Conservation (phyloP, 2,888 invertebrate genomes). For the Drosophila histrio region DNA sequence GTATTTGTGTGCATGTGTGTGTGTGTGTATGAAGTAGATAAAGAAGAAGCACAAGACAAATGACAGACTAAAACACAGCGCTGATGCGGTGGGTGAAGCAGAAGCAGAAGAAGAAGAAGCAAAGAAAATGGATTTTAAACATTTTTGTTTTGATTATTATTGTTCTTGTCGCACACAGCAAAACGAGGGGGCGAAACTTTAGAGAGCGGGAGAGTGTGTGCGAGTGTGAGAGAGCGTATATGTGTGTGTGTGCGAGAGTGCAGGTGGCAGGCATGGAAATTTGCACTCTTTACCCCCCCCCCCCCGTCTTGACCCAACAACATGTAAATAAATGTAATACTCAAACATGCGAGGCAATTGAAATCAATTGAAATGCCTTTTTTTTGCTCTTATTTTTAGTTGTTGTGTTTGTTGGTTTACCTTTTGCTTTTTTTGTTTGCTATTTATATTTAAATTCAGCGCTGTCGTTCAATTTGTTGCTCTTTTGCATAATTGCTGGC, state of each 20-base stretch:
- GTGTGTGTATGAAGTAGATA: conserved; percentile 39
- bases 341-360: conserved; percentile 62
- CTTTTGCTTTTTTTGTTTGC: conserved; percentile 51
- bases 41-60: conserved; percentile 69
- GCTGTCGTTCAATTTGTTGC: conserved; percentile 58
- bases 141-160: conserved; percentile 81
- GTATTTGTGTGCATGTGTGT: conserved; percentile 30
- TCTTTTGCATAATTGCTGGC: conserved; percentile 77
- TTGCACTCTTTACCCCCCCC: conserved; percentile 18
- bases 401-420: conserved; percentile 52
- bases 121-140: conserved; percentile 80
- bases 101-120: conserved; percentile 39
- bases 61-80: conserved; percentile 64
- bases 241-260: conserved; percentile 32
- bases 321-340: conserved; percentile 70
- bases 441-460: conserved; percentile 55
- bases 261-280: conserved; percentile 55
- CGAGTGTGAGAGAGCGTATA: background rate
- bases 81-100: conserved; percentile 56
- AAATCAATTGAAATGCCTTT: conserved; percentile 69
- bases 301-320: too few species aligned
- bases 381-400: conserved; percentile 59
- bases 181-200: conserved; percentile 65
- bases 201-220: conserved; percentile 22
- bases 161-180: conserved; percentile 75